Percentiles rank a stretch among this genome's conserved stretches.
These are phyloP conservation scores for Typhlomys cinereus DNA, from an alignment of 2,113 vertebrate genomes.

Conservation along the genomic window DNA sequence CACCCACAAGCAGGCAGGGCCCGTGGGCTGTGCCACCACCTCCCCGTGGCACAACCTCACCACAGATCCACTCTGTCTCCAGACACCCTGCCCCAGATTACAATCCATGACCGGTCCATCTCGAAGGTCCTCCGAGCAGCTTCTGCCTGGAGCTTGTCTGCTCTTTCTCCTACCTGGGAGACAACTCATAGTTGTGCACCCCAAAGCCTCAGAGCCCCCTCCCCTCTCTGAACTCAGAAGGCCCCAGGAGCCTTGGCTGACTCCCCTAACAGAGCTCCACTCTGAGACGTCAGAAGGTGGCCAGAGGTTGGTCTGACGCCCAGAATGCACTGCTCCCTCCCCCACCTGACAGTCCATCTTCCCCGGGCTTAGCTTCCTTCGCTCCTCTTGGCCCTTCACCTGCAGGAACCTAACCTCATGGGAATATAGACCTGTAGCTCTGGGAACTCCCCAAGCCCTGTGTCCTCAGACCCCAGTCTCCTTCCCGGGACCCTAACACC, in stretches of 20 bases:
- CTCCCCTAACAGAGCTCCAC: not conserved
- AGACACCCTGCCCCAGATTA: not conserved
- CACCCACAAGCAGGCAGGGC: accelerated
- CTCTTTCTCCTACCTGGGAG: too few relatives aligned
- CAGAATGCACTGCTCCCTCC: too few relatives aligned
- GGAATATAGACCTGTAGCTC: not conserved
- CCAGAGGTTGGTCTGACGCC: not conserved
- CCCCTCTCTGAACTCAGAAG: not conserved
- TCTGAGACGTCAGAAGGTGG: accelerated
- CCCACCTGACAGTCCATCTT: not conserved
- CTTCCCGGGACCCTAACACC: too few relatives aligned
- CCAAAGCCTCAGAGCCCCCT: too few relatives aligned
- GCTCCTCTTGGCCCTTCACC: accelerated
- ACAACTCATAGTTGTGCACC: not conserved
- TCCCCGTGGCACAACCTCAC: accelerated
- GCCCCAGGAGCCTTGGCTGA: too few relatives aligned
- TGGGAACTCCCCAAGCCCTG: not conserved
- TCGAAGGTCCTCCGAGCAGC: not conserved
- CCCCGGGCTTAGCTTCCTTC: not conserved
- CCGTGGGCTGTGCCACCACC: accelerated
- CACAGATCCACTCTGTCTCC: not conserved
- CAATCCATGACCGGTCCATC: not conserved
- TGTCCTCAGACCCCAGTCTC: not conserved
- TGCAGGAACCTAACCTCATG: accelerated
- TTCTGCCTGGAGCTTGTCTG: not conserved